Evolutionary conservation across 2,888 invertebrate species (phyloP).

Genomic region (Erynnis tages): DNA sequence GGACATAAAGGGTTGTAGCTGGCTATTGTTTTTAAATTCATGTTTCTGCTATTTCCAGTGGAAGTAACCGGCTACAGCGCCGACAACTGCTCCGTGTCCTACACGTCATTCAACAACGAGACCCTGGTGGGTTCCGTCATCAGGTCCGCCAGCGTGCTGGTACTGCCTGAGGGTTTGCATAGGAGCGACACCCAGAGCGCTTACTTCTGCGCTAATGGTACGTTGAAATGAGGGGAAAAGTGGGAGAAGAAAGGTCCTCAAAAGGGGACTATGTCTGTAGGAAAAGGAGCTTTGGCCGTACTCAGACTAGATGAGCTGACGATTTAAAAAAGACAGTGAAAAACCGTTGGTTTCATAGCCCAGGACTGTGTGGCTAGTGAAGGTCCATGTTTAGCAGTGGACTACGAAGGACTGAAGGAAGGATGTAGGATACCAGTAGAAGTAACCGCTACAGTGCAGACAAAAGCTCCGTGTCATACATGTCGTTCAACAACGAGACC

Average conservation of each 20-base stretch:
- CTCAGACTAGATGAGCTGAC: too few species aligned
- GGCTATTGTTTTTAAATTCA: neutral
- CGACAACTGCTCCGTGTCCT: conserved; percentile 82
- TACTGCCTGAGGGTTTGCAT: conserved; percentile 83
- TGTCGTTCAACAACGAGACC: conserved; percentile 80
- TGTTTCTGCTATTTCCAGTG: conserved; percentile 70
- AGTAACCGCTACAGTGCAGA: conserved; percentile 84
- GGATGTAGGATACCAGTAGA: too few species aligned
- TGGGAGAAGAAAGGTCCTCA: too few species aligned
- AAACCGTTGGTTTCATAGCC: too few species aligned
- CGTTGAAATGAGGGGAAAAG: too few species aligned
- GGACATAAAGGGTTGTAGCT: neutral
- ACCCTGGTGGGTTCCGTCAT: conserved; percentile 83
- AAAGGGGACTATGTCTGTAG: too few species aligned
- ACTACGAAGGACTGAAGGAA: too few species aligned
- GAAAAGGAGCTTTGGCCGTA: too few species aligned
- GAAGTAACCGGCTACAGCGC: conserved; percentile 86
- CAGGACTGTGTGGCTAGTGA: too few species aligned
- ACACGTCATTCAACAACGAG: conserved; percentile 79
- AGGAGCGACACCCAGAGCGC: conserved; percentile 85
- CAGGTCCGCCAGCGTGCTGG: conserved; percentile 81
- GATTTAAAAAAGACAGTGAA: too few species aligned
- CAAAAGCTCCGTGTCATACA: conserved; percentile 82
- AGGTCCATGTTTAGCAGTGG: too few species aligned
- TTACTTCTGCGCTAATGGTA: conserved; percentile 86